phyloP scores from a whole-genome alignment of 2,113 vertebrate genomes.

The Poeciliopsis occidentalis region DNA sequence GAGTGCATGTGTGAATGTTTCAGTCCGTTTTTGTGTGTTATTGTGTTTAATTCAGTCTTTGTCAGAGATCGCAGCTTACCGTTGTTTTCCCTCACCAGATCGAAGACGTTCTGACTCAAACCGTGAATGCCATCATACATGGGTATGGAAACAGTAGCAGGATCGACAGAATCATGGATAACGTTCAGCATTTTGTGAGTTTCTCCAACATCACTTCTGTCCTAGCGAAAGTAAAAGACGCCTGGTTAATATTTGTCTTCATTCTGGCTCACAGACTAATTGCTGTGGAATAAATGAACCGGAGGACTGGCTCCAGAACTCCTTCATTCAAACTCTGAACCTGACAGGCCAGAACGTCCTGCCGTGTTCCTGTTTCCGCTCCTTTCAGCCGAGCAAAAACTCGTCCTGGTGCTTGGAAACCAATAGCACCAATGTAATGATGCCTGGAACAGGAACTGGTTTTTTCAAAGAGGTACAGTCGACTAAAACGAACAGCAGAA shows the following conservation, averaged over 20 bases:
- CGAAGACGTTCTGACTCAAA: background rate
- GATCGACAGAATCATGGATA: constrained; percentile 58
- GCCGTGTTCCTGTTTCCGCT: constrained; percentile 76
- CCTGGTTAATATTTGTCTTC: background rate
- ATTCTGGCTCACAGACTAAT: constrained; percentile 36
- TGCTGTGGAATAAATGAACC: constrained; percentile 66
- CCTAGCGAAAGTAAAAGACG: background rate
- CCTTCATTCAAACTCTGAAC: constrained; percentile 36
- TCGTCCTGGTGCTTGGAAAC: constrained; percentile 38
- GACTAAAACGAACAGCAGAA: background rate
- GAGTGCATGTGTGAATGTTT: no score
- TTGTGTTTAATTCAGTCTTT: background rate
- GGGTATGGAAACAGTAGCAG: constrained; percentile 23
- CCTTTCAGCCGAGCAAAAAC: background rate
- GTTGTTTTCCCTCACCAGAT: constrained; percentile 51
- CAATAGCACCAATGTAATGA: fast-evolving
- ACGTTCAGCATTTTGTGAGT: constrained; percentile 65
- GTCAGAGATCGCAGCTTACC: background rate
- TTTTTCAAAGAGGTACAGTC: constrained; percentile 46
- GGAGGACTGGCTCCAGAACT: constrained; percentile 71
- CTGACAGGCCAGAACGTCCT: constrained; percentile 28
- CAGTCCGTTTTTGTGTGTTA: background rate
- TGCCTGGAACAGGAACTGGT: constrained; percentile 8
- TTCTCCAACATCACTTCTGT: background rate
- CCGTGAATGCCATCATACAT: constrained; percentile 43